Percentiles rank a stretch among this genome's conserved stretches.
Evolutionary conservation across 2,113 vertebrate genomes (phyloP).

Genomic region (Podiceps cristatus): DNA sequence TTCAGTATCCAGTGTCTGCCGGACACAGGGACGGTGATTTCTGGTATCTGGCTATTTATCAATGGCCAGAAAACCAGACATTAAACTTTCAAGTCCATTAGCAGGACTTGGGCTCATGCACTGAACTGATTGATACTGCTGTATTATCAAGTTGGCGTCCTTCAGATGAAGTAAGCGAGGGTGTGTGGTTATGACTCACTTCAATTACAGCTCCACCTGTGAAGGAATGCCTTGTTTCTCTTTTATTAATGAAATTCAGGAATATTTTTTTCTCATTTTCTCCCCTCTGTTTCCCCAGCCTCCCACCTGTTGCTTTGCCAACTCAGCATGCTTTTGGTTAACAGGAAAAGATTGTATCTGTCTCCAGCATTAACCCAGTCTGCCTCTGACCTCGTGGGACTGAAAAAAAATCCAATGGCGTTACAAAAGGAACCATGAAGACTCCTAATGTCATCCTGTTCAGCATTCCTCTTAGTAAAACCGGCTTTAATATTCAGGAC

Average conservation of each 20-base stretch:
- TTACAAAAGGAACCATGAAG: slow-evolving; percentile 25
- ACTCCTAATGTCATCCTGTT: slow-evolving; percentile 44
- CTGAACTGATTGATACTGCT: background rate
- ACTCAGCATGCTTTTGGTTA: slow-evolving; percentile 12
- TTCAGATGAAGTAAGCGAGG: background rate
- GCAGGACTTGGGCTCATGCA: background rate
- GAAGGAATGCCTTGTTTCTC: background rate
- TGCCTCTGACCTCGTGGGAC: slow-evolving; percentile 1
- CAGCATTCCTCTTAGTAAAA: slow-evolving; percentile 49
- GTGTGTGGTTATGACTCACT: background rate
- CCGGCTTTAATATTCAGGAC: slow-evolving; percentile 25
- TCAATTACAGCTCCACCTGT: background rate
- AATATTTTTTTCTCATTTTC: background rate
- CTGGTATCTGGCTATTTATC: background rate
- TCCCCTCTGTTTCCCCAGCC: background rate
- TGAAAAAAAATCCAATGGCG: background rate
- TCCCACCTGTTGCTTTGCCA: background rate
- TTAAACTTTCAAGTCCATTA: background rate
- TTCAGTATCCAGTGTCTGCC: background rate
- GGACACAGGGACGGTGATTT: background rate
- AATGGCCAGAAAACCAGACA: background rate
- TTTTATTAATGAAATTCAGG: background rate
- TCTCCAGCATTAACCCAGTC: background rate
- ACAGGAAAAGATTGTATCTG: background rate
- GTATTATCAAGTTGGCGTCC: background rate